Evolutionary conservation across 2,797 vertebrate genomes (phyloP).

Genomic region (Propithecus perrieri): DNA sequence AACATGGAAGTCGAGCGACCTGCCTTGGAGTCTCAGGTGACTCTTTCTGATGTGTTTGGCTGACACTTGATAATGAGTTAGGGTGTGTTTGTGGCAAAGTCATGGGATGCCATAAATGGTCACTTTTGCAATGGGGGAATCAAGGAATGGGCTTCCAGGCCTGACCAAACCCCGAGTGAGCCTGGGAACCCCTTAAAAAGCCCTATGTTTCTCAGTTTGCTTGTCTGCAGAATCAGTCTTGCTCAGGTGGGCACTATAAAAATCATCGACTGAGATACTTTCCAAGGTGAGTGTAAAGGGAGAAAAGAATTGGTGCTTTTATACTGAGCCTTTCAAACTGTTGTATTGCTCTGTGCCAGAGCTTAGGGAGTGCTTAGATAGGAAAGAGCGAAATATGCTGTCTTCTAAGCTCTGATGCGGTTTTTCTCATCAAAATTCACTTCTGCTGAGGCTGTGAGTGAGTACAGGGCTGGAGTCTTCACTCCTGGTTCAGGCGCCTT

Average conservation of each 20-base stretch:
- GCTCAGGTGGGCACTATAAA: neutral
- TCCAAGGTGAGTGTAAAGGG: neutral
- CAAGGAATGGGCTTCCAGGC: neutral
- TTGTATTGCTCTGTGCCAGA: neutral
- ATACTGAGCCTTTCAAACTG: neutral
- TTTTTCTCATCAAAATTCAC: neutral
- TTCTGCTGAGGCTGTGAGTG: neutral
- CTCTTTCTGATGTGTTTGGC: neutral
- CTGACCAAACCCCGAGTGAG: neutral
- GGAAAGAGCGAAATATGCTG: neutral
- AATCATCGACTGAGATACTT: neutral
- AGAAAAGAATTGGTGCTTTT: neutral
- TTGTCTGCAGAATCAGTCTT: neutral
- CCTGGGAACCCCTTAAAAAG: neutral
- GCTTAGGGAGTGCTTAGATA: neutral
- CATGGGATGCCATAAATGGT: neutral
- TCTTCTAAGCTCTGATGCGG: neutral
- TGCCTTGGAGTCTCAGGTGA: neutral
- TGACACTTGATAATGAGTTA: neutral
- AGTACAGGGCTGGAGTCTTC: no score
- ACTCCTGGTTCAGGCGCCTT: neutral
- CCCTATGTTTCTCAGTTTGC: neutral
- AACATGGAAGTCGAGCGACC: neutral
- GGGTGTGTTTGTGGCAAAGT: neutral
- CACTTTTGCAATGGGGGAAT: neutral